A percentile compares a stretch with the other conserved stretches of the same genome.
These are phyloP conservation scores for Lepilemur septentrionalis DNA, from an alignment of 2,797 vertebrate species.

Conservation along the genomic window DNA sequence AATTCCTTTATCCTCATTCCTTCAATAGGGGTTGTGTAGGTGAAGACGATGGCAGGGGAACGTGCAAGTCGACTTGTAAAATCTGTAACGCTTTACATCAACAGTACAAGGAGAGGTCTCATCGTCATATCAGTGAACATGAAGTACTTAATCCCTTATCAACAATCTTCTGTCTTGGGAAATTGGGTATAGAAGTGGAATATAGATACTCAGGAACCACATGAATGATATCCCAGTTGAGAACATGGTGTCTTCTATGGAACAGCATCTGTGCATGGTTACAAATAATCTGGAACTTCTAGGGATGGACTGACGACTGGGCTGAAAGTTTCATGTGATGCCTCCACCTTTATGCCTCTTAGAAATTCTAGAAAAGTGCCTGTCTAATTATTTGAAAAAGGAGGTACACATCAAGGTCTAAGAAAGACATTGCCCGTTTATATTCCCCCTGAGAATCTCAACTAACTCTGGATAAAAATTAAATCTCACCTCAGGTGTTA, in stretches of 20 bases:
- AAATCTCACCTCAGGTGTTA: neutral
- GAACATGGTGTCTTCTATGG: neutral
- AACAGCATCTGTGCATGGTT: neutral
- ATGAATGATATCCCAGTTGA: neutral
- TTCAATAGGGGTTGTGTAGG: neutral
- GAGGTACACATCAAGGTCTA: neutral
- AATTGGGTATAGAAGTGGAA: neutral
- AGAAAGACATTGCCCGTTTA: neutral
- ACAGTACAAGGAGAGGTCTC: neutral
- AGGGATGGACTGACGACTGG: neutral
- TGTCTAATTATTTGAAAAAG: neutral
- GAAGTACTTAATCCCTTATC: neutral
- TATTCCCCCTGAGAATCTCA: neutral
- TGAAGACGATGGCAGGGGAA: neutral
- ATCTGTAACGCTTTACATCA: neutral
- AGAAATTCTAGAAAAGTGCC: neutral
- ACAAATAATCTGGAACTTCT: neutral
- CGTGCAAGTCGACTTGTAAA: neutral
- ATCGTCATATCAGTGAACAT: neutral
- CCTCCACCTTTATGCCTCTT: neutral
- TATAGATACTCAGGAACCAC: neutral
- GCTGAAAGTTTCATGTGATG: neutral
- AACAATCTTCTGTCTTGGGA: neutral
- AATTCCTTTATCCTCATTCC: neutral
- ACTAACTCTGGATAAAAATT: neutral